Evolutionary conservation across 2,113 vertebrate species (phyloP).

Genomic region (Trochalopteron elliotii): DNA sequence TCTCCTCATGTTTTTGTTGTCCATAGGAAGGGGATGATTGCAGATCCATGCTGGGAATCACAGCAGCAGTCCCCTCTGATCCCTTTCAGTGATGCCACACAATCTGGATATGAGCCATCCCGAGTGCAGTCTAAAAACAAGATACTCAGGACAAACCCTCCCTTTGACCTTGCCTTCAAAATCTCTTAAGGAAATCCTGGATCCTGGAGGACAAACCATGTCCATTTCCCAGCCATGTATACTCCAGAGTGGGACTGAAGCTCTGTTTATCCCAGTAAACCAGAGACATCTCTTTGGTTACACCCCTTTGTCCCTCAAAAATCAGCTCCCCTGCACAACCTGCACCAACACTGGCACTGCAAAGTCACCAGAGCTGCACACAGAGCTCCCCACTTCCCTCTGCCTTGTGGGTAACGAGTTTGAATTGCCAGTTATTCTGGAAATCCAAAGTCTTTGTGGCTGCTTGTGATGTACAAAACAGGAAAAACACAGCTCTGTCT

Average conservation of each 20-base stretch:
- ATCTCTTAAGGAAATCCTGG: background rate
- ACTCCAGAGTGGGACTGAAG: background rate
- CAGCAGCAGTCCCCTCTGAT: background rate
- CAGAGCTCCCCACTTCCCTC: background rate
- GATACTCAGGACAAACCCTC: background rate
- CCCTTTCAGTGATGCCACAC: background rate
- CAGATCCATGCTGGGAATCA: background rate
- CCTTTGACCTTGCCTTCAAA: background rate
- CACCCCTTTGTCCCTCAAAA: background rate
- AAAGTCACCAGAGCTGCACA: background rate
- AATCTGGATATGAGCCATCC: background rate
- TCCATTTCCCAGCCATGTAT: background rate
- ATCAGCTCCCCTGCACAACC: background rate
- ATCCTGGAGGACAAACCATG: fast-evolving
- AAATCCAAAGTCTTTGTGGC: background rate
- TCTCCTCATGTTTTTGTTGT: fast-evolving
- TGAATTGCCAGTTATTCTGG: background rate
- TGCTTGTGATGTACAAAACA: background rate
- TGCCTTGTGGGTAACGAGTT: background rate
- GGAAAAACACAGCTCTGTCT: background rate
- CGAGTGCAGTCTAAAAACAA: background rate
- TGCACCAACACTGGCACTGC: background rate
- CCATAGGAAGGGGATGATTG: fast-evolving
- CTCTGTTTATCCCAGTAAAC: background rate
- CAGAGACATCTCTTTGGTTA: background rate